Evolutionary conservation across 1,140 invertebrate genomes (phyloP).

Genomic region (Lasaia peninsularis): DNA sequence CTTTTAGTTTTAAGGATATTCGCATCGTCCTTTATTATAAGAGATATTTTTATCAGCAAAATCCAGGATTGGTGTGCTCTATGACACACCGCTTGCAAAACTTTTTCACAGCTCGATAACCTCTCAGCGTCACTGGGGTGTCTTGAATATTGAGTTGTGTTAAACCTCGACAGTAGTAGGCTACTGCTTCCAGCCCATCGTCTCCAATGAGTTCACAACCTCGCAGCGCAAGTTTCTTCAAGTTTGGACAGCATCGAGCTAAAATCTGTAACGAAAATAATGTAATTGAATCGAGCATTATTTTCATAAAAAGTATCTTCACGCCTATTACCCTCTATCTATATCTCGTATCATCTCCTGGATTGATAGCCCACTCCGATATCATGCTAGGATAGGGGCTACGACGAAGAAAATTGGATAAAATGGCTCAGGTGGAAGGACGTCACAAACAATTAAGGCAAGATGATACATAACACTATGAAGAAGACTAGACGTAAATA

Average conservation of each 20-base stretch:
- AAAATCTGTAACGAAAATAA: slow-evolving; percentile 75
- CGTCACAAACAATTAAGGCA: not conserved
- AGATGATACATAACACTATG: not conserved
- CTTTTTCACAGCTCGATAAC: slow-evolving; percentile 93
- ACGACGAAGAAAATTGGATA: too few relatives aligned
- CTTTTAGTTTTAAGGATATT: too few relatives aligned
- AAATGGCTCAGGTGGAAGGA: too few relatives aligned
- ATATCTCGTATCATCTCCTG: too few relatives aligned
- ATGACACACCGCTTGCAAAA: slow-evolving; percentile 94
- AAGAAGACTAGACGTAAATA: not conserved
- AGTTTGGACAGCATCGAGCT: slow-evolving; percentile 91
- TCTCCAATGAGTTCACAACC: slow-evolving; percentile 94
- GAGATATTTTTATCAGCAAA: slow-evolving; percentile 79
- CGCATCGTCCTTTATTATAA: too few relatives aligned
- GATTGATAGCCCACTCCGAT: too few relatives aligned
- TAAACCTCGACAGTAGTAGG: slow-evolving; percentile 90
- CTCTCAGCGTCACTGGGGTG: slow-evolving; percentile 90
- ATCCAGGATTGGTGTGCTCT: slow-evolving; percentile 95
- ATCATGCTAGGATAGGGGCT: too few relatives aligned
- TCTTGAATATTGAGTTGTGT: slow-evolving; percentile 95
- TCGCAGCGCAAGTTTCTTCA: slow-evolving; percentile 92
- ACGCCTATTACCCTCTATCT: too few relatives aligned
- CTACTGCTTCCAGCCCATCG: slow-evolving; percentile 89
- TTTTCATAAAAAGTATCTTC: too few relatives aligned
- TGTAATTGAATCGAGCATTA: too few relatives aligned